Conservation (phyloP, 2,113 vertebrate genomes). For the Pituophis catenifer region DNA sequence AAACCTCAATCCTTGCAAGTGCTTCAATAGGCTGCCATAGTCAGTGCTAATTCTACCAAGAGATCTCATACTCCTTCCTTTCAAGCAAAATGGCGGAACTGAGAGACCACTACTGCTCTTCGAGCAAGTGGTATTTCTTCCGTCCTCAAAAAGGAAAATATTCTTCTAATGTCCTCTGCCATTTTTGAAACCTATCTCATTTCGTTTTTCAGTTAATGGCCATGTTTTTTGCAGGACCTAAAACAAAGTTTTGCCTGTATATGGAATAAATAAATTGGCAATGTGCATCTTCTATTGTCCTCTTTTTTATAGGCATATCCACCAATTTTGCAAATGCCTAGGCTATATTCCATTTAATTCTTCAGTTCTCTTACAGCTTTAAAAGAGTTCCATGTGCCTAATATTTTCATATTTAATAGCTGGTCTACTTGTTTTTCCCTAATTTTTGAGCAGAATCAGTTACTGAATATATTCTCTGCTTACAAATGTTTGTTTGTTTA, state of each 20-base stretch:
- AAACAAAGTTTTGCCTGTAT: not conserved
- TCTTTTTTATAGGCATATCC: not conserved
- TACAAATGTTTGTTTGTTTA: not conserved
- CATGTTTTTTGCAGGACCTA: not conserved
- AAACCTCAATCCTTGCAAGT: not conserved
- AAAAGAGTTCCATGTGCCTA: not conserved
- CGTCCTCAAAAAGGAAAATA: not conserved
- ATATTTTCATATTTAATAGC: not conserved
- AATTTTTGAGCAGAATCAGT: not conserved
- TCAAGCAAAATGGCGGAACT: not conserved
- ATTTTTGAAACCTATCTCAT: not conserved
- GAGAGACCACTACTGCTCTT: not conserved
- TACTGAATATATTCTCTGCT: not conserved
- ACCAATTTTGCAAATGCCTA: not conserved
- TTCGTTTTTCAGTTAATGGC: not conserved
- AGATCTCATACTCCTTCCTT: not conserved
- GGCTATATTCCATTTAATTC: not conserved
- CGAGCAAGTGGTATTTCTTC: not conserved
- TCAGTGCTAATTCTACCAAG: not conserved
- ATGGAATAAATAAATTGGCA: not conserved
- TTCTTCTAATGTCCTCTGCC: not conserved
- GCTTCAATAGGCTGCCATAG: not conserved
- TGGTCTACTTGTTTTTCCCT: not conserved
- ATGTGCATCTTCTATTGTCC: not conserved
- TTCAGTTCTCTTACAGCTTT: not conserved